Conservation (phyloP, 2,888 invertebrate species). For the Drosophila antonietae region DNA sequence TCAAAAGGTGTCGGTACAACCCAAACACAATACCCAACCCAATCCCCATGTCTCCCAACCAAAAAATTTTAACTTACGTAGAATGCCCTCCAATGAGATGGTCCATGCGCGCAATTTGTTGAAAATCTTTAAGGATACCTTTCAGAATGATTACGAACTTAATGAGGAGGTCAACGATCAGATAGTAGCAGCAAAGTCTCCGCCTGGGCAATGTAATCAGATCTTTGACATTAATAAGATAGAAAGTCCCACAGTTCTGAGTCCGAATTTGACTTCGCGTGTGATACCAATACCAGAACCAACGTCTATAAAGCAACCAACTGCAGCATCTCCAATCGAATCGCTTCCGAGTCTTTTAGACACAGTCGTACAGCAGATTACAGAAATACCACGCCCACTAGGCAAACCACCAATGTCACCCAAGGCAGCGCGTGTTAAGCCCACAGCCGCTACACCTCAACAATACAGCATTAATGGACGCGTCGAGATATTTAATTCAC, state of each 20-base stretch:
- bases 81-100: slow-evolving; percentile 82
- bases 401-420: slow-evolving; percentile 78
- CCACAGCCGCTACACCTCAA: slow-evolving; percentile 49
- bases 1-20: slow-evolving; percentile 55
- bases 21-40: slow-evolving; percentile 22
- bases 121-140: slow-evolving; percentile 83
- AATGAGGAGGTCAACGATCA: slow-evolving; percentile 61
- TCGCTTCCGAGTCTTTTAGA: neutral
- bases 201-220: slow-evolving; percentile 61
- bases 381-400: slow-evolving; percentile 75
- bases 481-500: slow-evolving; percentile 83
- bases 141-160: slow-evolving; percentile 78
- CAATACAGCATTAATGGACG: slow-evolving; percentile 82
- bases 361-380: slow-evolving; percentile 16
- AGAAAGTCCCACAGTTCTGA: slow-evolving; percentile 1
- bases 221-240: slow-evolving; percentile 67
- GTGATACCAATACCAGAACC: neutral
- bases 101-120: slow-evolving; percentile 82
- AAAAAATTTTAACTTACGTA: slow-evolving; percentile 68
- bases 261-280: neutral
- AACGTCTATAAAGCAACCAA: neutral
- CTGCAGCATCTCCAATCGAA: slow-evolving; percentile 9
- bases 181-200: slow-evolving; percentile 14
- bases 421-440: slow-evolving; percentile 51
- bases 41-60: slow-evolving; percentile 10